Evolutionary conservation across 1,140 invertebrate species (phyloP).

Genomic region (Drosophila prosaltans): DNA sequence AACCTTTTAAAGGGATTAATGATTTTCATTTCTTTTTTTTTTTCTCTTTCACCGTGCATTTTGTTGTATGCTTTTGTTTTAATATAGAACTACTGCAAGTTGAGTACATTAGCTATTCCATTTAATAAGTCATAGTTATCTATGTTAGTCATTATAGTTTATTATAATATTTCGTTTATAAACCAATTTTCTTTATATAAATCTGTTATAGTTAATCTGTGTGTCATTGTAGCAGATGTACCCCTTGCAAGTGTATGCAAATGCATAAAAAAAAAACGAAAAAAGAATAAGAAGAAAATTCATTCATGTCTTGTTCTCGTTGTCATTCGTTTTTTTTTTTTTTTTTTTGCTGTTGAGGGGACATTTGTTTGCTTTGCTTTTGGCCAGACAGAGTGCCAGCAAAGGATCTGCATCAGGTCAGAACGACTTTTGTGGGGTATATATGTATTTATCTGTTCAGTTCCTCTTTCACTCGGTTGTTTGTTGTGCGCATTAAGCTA

Average conservation of each 20-base stretch:
- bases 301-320: constrained; percentile 4
- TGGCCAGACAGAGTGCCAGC: constrained; percentile 59
- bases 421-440: constrained; percentile 14
- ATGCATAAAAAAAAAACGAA: no score
- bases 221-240: neutral
- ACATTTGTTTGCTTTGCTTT: constrained; percentile 66
- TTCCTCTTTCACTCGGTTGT: constrained; percentile 52
- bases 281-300: neutral
- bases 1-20: constrained; percentile 83
- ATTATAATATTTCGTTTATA: no score
- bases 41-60: constrained; percentile 23
- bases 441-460: neutral
- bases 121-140: no score
- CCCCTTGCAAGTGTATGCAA: neutral
- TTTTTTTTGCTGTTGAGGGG: constrained; percentile 26
- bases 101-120: constrained; percentile 15
- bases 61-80: constrained; percentile 30
- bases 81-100: neutral
- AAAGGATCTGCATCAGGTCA: constrained; percentile 59
- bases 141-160: no score
- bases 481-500: constrained; percentile 78
- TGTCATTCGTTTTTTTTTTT: constrained; percentile 10
- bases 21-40: constrained; percentile 56
- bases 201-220: no score
- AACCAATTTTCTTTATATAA: neutral